A percentile compares a stretch with the other conserved stretches of the same genome.
Conservation (phyloP, 2,113 vertebrate genomes). For the Pterocles gutturalis region DNA sequence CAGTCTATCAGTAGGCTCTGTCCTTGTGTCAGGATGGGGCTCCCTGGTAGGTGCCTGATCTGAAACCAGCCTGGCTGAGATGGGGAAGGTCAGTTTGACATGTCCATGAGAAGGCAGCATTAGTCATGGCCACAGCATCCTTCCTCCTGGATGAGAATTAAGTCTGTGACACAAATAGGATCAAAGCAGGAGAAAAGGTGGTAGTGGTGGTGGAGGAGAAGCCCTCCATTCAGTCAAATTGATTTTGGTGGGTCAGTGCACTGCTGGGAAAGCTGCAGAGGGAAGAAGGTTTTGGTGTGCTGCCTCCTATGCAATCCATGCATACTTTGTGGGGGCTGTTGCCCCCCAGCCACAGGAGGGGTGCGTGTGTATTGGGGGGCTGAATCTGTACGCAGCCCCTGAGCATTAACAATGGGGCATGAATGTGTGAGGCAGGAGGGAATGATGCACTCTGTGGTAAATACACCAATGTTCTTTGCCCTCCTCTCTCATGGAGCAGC, state of each 20-base stretch:
- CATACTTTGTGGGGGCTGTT: rapidly evolving
- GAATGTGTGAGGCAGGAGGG: not conserved
- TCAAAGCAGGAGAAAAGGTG: not conserved
- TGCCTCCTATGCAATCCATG: not conserved
- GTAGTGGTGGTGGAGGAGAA: not conserved
- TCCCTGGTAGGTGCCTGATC: not conserved
- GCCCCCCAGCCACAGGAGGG: not conserved
- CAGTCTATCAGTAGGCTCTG: not conserved
- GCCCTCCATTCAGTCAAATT: not conserved
- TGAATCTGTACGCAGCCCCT: rapidly evolving
- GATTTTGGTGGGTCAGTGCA: not conserved
- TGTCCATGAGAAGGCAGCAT: rapidly evolving
- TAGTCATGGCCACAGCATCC: not conserved
- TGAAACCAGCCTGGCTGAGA: not conserved
- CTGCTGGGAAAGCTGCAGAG: not conserved
- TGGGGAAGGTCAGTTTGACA: not conserved
- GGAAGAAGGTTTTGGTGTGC: not conserved
- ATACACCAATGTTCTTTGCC: rapidly evolving
- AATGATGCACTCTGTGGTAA: rapidly evolving
- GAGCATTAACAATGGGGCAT: rapidly evolving
- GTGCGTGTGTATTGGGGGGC: too few species aligned
- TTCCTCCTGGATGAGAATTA: not conserved
- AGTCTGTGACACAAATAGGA: not conserved
- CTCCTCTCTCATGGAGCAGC: rapidly evolving
- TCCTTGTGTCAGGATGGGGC: not conserved